Conservation (phyloP, 53 echinoderm and acorn worm species). For the Stichopus horrens region DNA sequence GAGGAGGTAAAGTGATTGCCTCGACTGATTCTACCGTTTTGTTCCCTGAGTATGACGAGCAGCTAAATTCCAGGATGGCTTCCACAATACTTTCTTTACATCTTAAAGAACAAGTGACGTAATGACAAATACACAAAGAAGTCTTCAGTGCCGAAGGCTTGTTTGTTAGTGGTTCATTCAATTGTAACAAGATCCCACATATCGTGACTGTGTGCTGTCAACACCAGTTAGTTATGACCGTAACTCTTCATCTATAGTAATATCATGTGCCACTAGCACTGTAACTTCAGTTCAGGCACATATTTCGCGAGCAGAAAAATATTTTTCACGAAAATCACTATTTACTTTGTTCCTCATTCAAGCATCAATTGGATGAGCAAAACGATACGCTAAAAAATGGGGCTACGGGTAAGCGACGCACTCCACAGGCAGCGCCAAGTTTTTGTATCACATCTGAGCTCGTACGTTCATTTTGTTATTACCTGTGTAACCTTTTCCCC, state of each 20-base stretch:
- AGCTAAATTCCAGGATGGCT: not conserved
- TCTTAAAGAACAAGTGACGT: not conserved
- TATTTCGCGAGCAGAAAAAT: no score
- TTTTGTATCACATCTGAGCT: not conserved
- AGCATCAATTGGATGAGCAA: not conserved
- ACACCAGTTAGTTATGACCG: no score
- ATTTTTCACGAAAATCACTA: no score
- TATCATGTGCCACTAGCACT: no score
- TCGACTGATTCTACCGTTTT: not conserved
- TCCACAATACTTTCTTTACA: not conserved
- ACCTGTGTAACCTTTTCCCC: slow-evolving; percentile 33
- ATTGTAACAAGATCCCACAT: not conserved
- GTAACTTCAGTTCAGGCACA: no score
- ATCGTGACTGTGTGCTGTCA: no score
- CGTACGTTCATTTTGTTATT: slow-evolving; percentile 24
- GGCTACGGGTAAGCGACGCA: not conserved
- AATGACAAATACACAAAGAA: no score
- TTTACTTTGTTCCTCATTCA: no score
- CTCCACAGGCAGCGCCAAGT: not conserved
- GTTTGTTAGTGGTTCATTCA: not conserved
- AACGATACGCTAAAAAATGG: not conserved
- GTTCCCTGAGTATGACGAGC: not conserved
- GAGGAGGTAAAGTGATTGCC: not conserved
- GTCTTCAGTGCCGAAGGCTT: no score
- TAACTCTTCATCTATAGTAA: no score